Base-by-base conservation (phyloP, 2,888 invertebrate species). In the Drosophila subsilvestris region DNA sequence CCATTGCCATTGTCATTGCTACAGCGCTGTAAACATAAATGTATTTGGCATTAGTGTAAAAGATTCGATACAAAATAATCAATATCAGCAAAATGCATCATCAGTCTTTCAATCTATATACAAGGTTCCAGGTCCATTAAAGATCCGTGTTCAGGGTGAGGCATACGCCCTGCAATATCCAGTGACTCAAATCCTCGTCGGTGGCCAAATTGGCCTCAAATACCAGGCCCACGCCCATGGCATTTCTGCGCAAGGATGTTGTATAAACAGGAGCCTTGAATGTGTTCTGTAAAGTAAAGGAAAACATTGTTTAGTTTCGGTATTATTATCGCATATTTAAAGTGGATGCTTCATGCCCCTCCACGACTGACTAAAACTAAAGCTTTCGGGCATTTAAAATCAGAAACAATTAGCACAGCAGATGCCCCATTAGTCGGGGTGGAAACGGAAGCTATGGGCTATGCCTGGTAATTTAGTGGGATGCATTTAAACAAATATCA, bases 161-260 rank as follows among this genome's bases (percentile, higher is more conserved):
- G 90, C 97, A 97, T 73, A 97, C 97, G 12, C 98, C 97, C 91
- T 98, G 97, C 53, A 98, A 93, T 42, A 97, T 94, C 98, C 98
- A 98, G 90, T 97, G 96, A 89, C 97, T 97, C 74, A 93, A 93
- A 90, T 98, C 97, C 88, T 97, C 96, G 0, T 94, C 92, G 1
- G 97, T 97, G 79, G 94, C 94, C 58, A 98, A 93, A 91, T 98
- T 96, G 0, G 98, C 96, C 91, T 98, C 97, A 91, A 98, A 98
- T 37, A 98, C 97, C 12, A 98, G 93, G 2, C 98, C 98, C 43
- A 96, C 96, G 2, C 97, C 98, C 97, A 98, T 97, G 0, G 97
- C 97, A 92, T 98, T 97, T 70, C 97, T 94, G 29, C 98, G 94
- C 85, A 94, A 92, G 0, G 97, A 97, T 1, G 98, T 98, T 10